Conservation (phyloP, 1,140 invertebrate species). For the Drosophila ficusphila region DNA sequence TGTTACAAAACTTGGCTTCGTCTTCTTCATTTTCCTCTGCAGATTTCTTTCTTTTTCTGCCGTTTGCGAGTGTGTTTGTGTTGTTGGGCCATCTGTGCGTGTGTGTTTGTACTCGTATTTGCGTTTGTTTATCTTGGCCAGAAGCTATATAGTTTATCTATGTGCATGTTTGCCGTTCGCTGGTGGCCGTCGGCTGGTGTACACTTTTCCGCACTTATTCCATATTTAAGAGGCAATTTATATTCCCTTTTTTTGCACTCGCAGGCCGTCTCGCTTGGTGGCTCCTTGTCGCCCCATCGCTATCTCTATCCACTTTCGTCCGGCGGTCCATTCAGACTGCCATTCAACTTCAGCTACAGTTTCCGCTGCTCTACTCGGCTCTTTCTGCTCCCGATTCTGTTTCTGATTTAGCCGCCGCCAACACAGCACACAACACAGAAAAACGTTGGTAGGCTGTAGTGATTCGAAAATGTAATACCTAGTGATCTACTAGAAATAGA, state of each 20-base stretch:
- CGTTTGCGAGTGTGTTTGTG: slow-evolving; percentile 10
- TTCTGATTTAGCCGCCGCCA: slow-evolving; percentile 53
- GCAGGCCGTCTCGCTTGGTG: slow-evolving; percentile 3
- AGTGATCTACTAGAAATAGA: too few relatives aligned
- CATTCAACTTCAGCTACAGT: slow-evolving; percentile 62
- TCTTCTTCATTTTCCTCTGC: slow-evolving; percentile 37
- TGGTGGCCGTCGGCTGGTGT: slow-evolving; percentile 53
- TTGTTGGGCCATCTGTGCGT: slow-evolving; percentile 11
- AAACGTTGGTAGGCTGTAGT: not conserved
- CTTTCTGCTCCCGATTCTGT: slow-evolving; percentile 57
- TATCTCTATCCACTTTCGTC: slow-evolving; percentile 6
- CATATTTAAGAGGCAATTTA: slow-evolving; percentile 84
- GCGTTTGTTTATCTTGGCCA: slow-evolving; percentile 71
- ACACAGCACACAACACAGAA: slow-evolving; percentile 15
- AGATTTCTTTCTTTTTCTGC: slow-evolving; percentile 25
- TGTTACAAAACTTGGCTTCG: slow-evolving; percentile 59
- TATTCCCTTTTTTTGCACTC: slow-evolving; percentile 81
- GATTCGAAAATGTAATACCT: not conserved
- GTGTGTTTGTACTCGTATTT: slow-evolving; percentile 10
- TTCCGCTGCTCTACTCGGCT: slow-evolving; percentile 32
- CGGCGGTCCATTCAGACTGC: slow-evolving; percentile 45
- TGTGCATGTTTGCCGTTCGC: slow-evolving; percentile 72
- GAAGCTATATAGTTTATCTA: slow-evolving; percentile 78
- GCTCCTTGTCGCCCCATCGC: slow-evolving; percentile 4
- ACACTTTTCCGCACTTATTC: slow-evolving; percentile 81